phyloP scores from a whole-genome alignment of 2,113 vertebrate genomes.

The Antechinus flavipes region DNA sequence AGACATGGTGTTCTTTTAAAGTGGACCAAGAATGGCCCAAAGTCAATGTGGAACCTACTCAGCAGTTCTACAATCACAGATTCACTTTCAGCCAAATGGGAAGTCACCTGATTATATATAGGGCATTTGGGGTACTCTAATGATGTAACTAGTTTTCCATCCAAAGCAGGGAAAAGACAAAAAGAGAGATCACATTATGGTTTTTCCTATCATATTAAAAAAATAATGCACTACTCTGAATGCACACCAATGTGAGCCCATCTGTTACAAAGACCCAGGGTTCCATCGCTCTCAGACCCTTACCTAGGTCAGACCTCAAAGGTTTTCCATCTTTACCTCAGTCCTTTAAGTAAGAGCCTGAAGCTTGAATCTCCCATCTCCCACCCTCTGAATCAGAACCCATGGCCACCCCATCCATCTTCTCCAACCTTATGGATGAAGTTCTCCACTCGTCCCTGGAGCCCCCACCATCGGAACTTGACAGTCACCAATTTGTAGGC shows the following conservation, averaged over 20 bases:
- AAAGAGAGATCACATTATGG: not conserved
- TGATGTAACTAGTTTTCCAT: not conserved
- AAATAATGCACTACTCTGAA: not conserved
- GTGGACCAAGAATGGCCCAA: not conserved
- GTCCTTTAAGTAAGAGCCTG: not conserved
- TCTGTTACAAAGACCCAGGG: not conserved
- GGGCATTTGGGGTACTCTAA: not conserved
- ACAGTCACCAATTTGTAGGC: constrained; percentile 76
- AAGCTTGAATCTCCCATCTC: not conserved
- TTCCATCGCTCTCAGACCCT: not conserved
- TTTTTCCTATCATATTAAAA: not conserved
- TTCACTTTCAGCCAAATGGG: not conserved
- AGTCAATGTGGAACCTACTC: not conserved
- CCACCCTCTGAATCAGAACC: not conserved
- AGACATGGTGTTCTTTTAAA: not conserved
- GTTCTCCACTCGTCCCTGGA: constrained; percentile 83
- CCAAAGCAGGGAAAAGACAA: not conserved
- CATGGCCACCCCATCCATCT: not conserved
- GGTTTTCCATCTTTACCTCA: not conserved
- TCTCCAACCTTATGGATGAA: constrained; percentile 83
- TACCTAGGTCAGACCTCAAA: not conserved
- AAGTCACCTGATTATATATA: not conserved
- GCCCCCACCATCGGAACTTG: constrained; percentile 83
- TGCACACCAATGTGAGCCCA: not conserved
- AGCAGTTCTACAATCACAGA: not conserved